Evolutionary conservation across 2,113 vertebrate genomes (phyloP), one percentile per base, ranked within the genome.

Genomic region (Australoheros scitulus): DNA sequence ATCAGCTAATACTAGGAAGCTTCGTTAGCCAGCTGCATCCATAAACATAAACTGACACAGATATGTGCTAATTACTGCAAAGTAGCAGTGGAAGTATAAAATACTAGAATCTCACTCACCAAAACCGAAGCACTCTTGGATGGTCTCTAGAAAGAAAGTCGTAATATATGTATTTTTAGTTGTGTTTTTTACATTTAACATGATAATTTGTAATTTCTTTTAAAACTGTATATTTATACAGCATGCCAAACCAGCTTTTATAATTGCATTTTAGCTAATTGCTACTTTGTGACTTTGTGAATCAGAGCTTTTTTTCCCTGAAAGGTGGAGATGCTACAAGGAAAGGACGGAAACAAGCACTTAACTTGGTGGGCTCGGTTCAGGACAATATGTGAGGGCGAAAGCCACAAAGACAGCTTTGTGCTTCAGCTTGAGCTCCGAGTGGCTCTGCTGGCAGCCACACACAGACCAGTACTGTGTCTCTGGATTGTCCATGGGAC

Each of bases 391-490:
- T 68, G 84, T 43, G 90, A 92, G 84, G 88, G 90, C 38, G 79
- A 80, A 68, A 60, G 52, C 70, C 77, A 90, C 89, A 92, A 89
- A 87, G 84, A 81, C 75, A 36, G 84, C 74, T 83, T 75, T 93
- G 79, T 92, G 85, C 86, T 79, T 61, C 38, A 60, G 77, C 32
- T 11, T 64, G 61, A 80, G 81, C 85, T 61, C 68, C 3, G 3
- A 87, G 85, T 82, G 75, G 83, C 80, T 90, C 83, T 64, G 76
- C 82, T 92, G 93, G 88, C 90, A 87, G 77, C 43, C 76, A 61
- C 58, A 90, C 86, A 91, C 70, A 90, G 89, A 87, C 83, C 74
- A 34, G 78, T 43, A 90, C 84, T 93, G 91, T 92, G 47, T 83
- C 75, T 59, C 59, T 50, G 82, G 72, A 68, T 32, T 26, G 24